phyloP scores from a whole-genome alignment of 2,888 invertebrate species.

The Drosophila siamana region DNA sequence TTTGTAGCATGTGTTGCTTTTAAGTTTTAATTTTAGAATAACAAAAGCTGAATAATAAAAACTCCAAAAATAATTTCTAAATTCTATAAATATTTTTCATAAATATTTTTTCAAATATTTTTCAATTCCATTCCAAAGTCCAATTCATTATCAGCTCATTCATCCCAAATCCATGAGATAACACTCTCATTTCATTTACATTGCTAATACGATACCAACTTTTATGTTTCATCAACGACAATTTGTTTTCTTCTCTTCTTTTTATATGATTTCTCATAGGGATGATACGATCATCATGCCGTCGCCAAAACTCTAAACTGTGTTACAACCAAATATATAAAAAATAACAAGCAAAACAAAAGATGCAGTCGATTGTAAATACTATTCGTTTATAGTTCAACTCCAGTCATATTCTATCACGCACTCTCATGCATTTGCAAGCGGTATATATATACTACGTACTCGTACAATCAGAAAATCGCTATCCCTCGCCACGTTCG shows the following conservation, averaged over 20 bases:
- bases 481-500: conserved; percentile 38
- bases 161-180: conserved; percentile 20
- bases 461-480: conserved; percentile 41
- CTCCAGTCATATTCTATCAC: conserved; percentile 48
- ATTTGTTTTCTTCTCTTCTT: conserved; percentile 76
- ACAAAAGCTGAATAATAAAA: conserved; percentile 56
- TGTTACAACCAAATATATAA: conserved; percentile 60
- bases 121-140: conserved; percentile 22
- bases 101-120: conserved; percentile 24
- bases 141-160: conserved; percentile 28
- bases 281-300: conserved; percentile 80
- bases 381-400: conserved; percentile 59
- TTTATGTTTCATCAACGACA: conserved; percentile 66
- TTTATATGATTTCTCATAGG: conserved; percentile 80
- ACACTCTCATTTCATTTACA: conserved; percentile 35
- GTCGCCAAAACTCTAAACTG: conserved; percentile 83
- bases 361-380: conserved; percentile 62
- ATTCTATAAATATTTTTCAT: conserved; percentile 36
- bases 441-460: conserved; percentile 20
- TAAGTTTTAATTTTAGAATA: conserved; percentile 32
- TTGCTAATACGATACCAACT: conserved; percentile 36
- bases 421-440: conserved; percentile 43
- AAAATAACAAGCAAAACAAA: conserved; percentile 22
- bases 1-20: conserved; percentile 40
- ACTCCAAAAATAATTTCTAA: conserved; percentile 52